Conservation (phyloP, 2,797 vertebrate species). For the Catostomus latipinnis region DNA sequence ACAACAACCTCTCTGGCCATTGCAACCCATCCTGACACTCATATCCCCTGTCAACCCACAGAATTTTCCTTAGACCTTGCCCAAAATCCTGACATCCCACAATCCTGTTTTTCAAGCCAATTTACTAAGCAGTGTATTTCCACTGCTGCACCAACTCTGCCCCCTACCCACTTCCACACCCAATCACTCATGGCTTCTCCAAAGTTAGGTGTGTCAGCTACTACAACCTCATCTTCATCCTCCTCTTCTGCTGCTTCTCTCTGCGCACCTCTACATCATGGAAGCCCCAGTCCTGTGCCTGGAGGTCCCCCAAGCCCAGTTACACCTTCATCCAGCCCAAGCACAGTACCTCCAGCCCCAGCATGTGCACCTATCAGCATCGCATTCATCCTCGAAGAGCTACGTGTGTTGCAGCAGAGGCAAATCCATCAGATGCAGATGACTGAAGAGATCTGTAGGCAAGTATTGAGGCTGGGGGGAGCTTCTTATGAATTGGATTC, state of each 20-base stretch:
- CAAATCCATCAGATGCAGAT: constrained; percentile 96
- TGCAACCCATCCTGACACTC: constrained; percentile 55
- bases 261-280: constrained; percentile 80
- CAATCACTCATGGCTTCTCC: constrained; percentile 79
- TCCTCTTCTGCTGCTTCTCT: constrained; percentile 77
- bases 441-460: constrained; percentile 91
- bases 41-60: constrained; percentile 55
- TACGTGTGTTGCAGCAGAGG: constrained; percentile 88
- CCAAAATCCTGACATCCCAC: constrained; percentile 54
- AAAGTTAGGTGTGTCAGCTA: constrained; percentile 80
- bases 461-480: constrained; percentile 86
- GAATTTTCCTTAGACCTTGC: constrained; percentile 42
- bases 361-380: constrained; percentile 84
- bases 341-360: constrained; percentile 72
- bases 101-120: constrained; percentile 51
- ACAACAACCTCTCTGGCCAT: constrained; percentile 60
- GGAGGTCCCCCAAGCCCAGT: constrained; percentile 83
- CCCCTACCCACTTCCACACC: constrained; percentile 55
- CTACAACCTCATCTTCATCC: constrained; percentile 76
- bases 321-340: constrained; percentile 76
- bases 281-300: constrained; percentile 84
- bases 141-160: constrained; percentile 59
- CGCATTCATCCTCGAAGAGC: constrained; percentile 89
- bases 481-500: constrained; percentile 73
- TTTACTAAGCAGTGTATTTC: constrained; percentile 50